Evolutionary conservation across 2,797 vertebrate species (phyloP).

Genomic region (Anguilla megastoma): DNA sequence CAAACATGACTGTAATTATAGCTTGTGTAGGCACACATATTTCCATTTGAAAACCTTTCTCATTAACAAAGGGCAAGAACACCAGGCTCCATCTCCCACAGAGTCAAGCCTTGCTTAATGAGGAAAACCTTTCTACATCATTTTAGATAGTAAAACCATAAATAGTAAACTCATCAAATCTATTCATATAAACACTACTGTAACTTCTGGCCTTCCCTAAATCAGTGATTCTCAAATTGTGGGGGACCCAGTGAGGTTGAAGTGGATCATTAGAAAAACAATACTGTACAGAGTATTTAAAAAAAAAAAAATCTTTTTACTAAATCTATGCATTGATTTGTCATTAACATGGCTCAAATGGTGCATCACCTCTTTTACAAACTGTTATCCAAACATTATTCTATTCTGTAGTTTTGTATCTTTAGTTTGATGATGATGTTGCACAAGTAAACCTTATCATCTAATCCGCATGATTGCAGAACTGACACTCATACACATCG

Average conservation of each 20-base stretch:
- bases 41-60: background rate
- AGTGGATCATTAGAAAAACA: too few species aligned
- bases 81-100: background rate
- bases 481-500: too few species aligned
- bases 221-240: too few species aligned
- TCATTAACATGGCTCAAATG: background rate
- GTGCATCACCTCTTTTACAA: too few species aligned
- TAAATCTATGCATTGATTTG: background rate
- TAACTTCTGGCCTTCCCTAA: too few species aligned
- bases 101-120: background rate
- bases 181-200: too few species aligned
- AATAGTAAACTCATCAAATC: too few species aligned
- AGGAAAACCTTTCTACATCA: background rate
- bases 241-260: too few species aligned
- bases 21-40: background rate
- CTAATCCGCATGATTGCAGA: too few species aligned
- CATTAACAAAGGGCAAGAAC: background rate
- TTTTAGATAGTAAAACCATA: too few species aligned
- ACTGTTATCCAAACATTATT: background rate
- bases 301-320: background rate
- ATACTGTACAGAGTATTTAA: too few species aligned
- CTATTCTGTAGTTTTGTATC: background rate
- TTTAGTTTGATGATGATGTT: background rate
- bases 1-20: conserved; percentile 1
- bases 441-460: background rate